Evolutionary conservation across 2,888 invertebrate genomes (phyloP).

Genomic region (Lithophane socia): DNA sequence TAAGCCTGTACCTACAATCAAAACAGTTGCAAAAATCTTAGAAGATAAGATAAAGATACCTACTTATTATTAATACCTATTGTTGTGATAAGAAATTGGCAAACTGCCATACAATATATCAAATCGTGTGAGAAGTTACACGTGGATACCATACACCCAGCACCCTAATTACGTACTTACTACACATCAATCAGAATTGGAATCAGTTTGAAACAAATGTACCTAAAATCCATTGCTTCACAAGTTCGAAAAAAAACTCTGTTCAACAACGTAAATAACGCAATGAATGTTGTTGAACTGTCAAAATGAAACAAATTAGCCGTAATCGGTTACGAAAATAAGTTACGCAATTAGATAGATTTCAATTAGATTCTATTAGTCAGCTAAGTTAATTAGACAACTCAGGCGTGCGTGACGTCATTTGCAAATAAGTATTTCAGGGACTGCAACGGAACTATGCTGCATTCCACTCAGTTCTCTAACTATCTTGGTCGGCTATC

Average conservation of each 20-base stretch:
- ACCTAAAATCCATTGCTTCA: too few relatives aligned
- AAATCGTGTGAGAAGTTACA: neutral
- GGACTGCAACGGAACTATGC: neutral
- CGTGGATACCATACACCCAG: neutral
- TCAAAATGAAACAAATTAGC: too few relatives aligned
- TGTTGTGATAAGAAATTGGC: neutral
- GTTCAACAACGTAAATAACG: too few relatives aligned
- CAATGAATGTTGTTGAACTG: too few relatives aligned
- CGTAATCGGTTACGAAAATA: too few relatives aligned
- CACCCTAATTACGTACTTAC: too few relatives aligned
- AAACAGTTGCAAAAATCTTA: conserved; percentile 3
- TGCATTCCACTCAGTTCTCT: neutral
- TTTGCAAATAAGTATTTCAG: neutral
- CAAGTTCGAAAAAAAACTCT: too few relatives aligned
- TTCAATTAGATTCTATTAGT: neutral
- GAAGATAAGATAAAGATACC: neutral
- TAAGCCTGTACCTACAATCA: neutral
- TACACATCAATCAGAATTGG: too few relatives aligned
- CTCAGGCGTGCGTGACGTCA: neutral
- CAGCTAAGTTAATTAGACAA: neutral
- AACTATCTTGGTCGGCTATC: neutral
- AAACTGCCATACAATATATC: conserved; percentile 6
- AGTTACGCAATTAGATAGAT: too few relatives aligned
- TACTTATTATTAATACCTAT: too few relatives aligned
- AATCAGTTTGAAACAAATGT: too few relatives aligned